phyloP scores from a whole-genome alignment of 2,888 invertebrate genomes.

The Anarsia innoxiella region DNA sequence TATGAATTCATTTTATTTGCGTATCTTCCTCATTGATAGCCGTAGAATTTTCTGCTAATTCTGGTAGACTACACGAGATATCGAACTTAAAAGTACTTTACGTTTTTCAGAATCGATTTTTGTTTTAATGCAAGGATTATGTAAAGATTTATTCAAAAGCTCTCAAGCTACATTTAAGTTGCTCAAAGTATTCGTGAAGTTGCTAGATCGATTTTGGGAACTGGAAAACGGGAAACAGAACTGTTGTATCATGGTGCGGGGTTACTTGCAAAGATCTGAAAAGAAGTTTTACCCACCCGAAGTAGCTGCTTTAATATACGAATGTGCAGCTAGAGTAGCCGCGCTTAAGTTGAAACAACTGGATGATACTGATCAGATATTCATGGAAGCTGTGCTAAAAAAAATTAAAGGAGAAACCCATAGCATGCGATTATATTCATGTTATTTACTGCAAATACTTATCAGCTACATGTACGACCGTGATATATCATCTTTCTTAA shows the following conservation, averaged over 20 bases:
- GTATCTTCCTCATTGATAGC: too few species aligned
- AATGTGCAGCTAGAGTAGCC: constrained; percentile 53
- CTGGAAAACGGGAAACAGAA: constrained; percentile 47
- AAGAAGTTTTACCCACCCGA: constrained; percentile 51
- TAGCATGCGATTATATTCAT: constrained; percentile 50
- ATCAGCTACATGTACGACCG: constrained; percentile 27
- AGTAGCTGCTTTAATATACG: constrained; percentile 53
- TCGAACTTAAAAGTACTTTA: constrained; percentile 7
- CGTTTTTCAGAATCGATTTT: constrained; percentile 50
- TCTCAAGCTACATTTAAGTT: constrained; percentile 44
- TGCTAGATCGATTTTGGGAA: constrained; percentile 47
- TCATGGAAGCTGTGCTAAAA: constrained; percentile 37
- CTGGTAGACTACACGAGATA: too few species aligned
- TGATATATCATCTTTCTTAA: constrained; percentile 33
- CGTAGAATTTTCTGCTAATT: too few species aligned
- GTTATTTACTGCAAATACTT: constrained; percentile 43
- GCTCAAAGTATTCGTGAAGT: constrained; percentile 40
- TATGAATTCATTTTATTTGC: too few species aligned
- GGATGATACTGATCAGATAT: constrained; percentile 29
- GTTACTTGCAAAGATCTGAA: constrained; percentile 51
- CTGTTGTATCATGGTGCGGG: constrained; percentile 58
- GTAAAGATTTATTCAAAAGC: constrained; percentile 51
- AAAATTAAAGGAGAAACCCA: constrained; percentile 45
- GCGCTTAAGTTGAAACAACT: constrained; percentile 33
- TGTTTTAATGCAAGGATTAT: constrained; percentile 51